A percentile compares a stretch with the other conserved stretches of the same genome.
Evolutionary conservation across 2,888 invertebrate genomes (phyloP).

Genomic region (Patella caerulea): DNA sequence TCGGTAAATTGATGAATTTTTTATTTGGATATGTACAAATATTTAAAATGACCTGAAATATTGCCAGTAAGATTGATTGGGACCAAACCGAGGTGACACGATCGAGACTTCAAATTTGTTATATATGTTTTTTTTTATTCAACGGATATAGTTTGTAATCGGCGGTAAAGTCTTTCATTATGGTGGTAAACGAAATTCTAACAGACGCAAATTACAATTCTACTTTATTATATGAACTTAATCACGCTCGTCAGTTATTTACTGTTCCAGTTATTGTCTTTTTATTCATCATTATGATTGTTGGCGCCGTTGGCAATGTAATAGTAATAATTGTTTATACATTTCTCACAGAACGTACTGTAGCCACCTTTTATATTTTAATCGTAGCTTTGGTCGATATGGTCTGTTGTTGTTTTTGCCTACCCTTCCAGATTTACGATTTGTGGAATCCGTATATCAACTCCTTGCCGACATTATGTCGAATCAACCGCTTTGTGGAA

Average conservation of each 20-base stretch:
- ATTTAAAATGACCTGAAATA: no score
- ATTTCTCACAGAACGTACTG: slow-evolving; percentile 45
- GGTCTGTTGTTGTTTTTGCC: slow-evolving; percentile 48
- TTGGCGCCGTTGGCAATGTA: slow-evolving; percentile 51
- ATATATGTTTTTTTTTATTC: no score
- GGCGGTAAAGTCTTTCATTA: no score
- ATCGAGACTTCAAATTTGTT: no score
- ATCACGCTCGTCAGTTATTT: slow-evolving; percentile 42
- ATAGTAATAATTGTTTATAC: slow-evolving; percentile 55
- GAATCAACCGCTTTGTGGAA: slow-evolving; percentile 49
- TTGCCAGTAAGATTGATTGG: no score
- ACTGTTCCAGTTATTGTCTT: slow-evolving; percentile 52
- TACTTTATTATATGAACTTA: slow-evolving; percentile 28
- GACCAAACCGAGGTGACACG: no score
- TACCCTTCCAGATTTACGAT: slow-evolving; percentile 52
- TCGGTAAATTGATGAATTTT: no score
- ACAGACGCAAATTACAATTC: slow-evolving; percentile 22
- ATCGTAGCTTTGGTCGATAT: slow-evolving; percentile 52
- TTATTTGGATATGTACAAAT: no score
- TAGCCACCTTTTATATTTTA: slow-evolving; percentile 54
- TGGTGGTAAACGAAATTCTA: background rate
- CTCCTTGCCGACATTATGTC: slow-evolving; percentile 46
- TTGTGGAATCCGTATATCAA: slow-evolving; percentile 50
- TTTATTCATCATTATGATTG: slow-evolving; percentile 42
- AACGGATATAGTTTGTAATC: no score